Base-by-base conservation (phyloP, 2,113 vertebrate genomes). In the Syngnathus floridae region DNA sequence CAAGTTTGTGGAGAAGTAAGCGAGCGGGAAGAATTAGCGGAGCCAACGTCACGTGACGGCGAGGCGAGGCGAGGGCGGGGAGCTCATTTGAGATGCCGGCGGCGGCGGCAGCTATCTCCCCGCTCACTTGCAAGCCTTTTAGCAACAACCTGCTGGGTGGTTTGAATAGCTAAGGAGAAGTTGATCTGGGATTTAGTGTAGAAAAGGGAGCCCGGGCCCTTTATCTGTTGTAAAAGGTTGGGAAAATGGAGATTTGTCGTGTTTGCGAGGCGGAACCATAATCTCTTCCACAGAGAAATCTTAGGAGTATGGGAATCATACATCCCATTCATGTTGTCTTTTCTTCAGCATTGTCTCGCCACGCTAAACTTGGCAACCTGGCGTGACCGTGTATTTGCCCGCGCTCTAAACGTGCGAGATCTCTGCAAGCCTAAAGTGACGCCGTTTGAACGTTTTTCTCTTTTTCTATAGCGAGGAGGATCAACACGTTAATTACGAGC, bases 1-100 rank as follows among this genome's bases (percentile, higher is more conserved):
- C 89, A 91, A 91, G 90, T 91, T 90, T 84, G 73, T 74, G 76
- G 79, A 77, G 80, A 85, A 89, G 80, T 82, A 70, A 75, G 82
- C 72, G 65, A 69, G 68, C 43, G 73, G 69, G 83, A 31, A 81
- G 81, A 86, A 90, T 88, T 82, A 79, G 76, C 62, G 22, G 54
- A 66, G 82, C 71, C 36, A 21, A 64, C 56, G 71, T 80, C 61
- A 72, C 62, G 26, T 31, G 26, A 31, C 26, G 26, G 26, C 26
- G 26, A 31, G 26, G 26, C 26, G 26, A 31, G 26, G 60, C 66
- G 49, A 35, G 72, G 26, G 62, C 49, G 48, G 54, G 71, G 83
- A 75, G 82, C 76, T 82, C 60, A 74, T 87, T 84, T 79, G 79
- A 82, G 74, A 76, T 74, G 79, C 70, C 43, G 6, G 71, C 59